These are phyloP conservation scores for Sycophila texana DNA, from an alignment of 2,888 invertebrate species.

Conservation along the genomic window DNA sequence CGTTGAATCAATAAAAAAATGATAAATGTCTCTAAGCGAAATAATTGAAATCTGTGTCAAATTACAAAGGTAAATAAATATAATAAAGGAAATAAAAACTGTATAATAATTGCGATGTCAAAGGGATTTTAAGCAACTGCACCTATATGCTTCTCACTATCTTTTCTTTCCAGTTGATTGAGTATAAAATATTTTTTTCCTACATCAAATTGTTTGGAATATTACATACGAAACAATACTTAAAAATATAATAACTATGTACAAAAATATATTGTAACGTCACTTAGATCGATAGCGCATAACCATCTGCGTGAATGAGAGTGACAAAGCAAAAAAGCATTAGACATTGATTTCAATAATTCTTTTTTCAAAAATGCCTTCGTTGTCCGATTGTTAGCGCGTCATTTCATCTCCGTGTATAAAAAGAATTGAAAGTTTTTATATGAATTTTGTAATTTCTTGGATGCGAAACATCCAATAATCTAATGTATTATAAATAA, in stretches of 20 bases:
- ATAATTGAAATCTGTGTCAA: conserved; percentile 51
- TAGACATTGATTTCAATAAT: conserved; percentile 54
- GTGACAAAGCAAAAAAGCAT: conserved; percentile 24
- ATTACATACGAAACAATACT: conserved; percentile 51
- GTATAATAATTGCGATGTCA: conserved; percentile 40
- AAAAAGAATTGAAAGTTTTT: conserved; percentile 51
- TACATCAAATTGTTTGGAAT: conserved; percentile 45
- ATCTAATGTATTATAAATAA: conserved; percentile 43
- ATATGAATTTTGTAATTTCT: conserved; percentile 53
- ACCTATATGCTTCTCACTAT: conserved; percentile 21
- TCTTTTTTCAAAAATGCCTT: conserved; percentile 43
- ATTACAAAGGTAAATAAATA: conserved; percentile 21
- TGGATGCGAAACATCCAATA: conserved; percentile 43
- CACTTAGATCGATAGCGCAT: conserved; percentile 30
- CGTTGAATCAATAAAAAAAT: conserved; percentile 18
- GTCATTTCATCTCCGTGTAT: conserved; percentile 33
- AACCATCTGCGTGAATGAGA: conserved; percentile 25
- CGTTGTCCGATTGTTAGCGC: conserved; percentile 52
- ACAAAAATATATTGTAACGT: conserved; percentile 53
- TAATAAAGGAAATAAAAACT: conserved; percentile 31
- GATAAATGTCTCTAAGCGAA: conserved; percentile 33
- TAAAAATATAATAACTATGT: conserved; percentile 52
- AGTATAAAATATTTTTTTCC: conserved; percentile 48
- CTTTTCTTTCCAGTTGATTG: conserved; percentile 38
- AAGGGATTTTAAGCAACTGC: conserved; percentile 30